Evolutionary conservation across 1,140 invertebrate genomes (phyloP), one percentile per base, ranked within the genome.

Genomic region (Cyphomyrmex costatus): DNA sequence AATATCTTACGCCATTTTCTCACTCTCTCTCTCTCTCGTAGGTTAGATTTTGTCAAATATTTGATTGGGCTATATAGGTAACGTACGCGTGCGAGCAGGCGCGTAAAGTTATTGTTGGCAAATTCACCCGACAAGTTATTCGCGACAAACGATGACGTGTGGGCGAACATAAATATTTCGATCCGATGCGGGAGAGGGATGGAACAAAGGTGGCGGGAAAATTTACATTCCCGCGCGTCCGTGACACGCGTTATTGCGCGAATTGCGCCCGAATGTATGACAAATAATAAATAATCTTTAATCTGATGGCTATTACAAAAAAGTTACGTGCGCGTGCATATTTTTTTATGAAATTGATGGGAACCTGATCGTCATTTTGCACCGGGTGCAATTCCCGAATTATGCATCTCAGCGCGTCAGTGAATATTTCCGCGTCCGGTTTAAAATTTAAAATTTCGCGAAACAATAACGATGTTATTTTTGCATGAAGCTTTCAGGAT

Each of bases 231-330:
- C 66, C 30, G 66, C 79, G 60, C 66, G 79, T 36, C 36, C 19
- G 79, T 60, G 53, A 74, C 53, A 60, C 78, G 65, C 51, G 65
- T 82, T 82, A 60, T 82, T 82, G 79, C 79, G 66, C 79, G 79
- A 82, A 73, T 82, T 60, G 66, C 49, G 66, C 66, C n/a, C 66
- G 66, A 74, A 83, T 83, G 42, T 83, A 83, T 83, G 68, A 83
- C 79, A 73, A 83, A 73, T 83, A 83, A 83, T 83, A 83, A 83
- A 83, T 83, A 83, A 83, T 82, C 66, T 71, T 82, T 82, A 82
- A 82, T 83, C 79, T 73, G 79, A 61, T 60, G 79, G 68, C 42
- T 42, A 83, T 83, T 83, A 82, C 24, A 83, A 74, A 63, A 65
- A 60, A 36, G 66, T 24, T 73, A 60, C 79, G 68, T 61, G 56